Evolutionary conservation across 2,797 vertebrate species (phyloP).

Genomic region (Lepilemur septentrionalis): DNA sequence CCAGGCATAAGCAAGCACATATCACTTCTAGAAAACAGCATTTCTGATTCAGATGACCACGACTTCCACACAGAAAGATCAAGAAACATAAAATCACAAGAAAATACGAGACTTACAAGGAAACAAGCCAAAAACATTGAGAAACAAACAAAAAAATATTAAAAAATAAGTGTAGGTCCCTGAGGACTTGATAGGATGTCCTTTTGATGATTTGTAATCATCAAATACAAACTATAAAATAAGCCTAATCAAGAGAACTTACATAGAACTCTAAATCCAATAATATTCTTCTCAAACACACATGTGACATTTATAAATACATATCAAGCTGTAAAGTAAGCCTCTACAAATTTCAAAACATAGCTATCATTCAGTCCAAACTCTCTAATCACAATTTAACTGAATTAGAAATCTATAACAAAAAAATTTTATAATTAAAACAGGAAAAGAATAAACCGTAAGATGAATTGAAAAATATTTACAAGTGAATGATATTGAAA

Average conservation of each 20-base stretch:
- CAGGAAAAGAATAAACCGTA: neutral
- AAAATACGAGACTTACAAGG: neutral
- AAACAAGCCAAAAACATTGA: neutral
- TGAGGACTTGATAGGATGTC: neutral
- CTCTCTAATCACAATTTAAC: neutral
- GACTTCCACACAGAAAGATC: neutral
- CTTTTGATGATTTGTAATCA: neutral
- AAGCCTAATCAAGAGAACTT: neutral
- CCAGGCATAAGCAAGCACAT: neutral
- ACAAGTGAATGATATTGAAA: neutral
- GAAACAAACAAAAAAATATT: neutral
- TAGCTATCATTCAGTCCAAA: neutral
- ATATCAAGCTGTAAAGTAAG: neutral
- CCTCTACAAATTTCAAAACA: neutral
- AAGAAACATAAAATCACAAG: neutral
- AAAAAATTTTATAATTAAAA: slow-evolving; percentile 25
- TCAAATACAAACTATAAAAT: neutral
- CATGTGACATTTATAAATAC: neutral
- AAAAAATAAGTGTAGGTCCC: neutral
- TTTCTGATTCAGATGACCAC: neutral
- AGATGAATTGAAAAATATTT: slow-evolving; percentile 15
- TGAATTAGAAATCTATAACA: slow-evolving; percentile 6
- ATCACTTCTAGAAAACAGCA: neutral
- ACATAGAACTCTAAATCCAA: neutral
- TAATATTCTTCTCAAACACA: neutral